Conservation (phyloP, 2,113 vertebrate genomes). For the Callaeas wilsoni region DNA sequence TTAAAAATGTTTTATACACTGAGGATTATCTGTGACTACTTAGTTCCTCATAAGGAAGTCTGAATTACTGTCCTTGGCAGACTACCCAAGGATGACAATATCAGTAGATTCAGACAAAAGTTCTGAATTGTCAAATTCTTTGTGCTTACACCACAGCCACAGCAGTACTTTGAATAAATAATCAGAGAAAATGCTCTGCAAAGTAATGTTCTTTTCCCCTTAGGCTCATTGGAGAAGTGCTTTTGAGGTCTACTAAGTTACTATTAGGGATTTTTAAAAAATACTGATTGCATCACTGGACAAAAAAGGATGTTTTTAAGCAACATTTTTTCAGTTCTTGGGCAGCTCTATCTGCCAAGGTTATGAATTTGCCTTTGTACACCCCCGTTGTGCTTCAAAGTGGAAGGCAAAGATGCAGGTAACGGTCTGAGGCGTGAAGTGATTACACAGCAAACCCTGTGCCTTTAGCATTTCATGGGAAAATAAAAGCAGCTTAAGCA, state of each 20-base stretch:
- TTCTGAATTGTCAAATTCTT: not conserved
- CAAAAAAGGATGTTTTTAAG: not conserved
- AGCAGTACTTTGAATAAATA: not conserved
- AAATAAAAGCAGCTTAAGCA: not conserved
- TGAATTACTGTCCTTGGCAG: not conserved
- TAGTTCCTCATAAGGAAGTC: not conserved
- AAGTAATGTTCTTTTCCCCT: not conserved
- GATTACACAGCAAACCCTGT: not conserved
- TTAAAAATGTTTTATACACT: not conserved
- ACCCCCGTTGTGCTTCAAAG: not conserved
- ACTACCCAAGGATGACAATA: not conserved
- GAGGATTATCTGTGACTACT: not conserved
- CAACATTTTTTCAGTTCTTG: not conserved
- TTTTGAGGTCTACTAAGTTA: not conserved
- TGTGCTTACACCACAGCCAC: not conserved
- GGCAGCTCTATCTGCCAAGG: not conserved
- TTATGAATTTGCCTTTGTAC: not conserved
- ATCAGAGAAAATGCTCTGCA: not conserved
- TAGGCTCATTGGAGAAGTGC: not conserved
- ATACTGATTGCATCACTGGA: not conserved
- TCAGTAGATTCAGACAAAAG: not conserved
- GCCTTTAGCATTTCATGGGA: not conserved
- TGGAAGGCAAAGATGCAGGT: not conserved
- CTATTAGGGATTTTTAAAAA: not conserved
- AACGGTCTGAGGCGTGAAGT: not conserved